Percentiles rank a stretch among this genome's conserved stretches.
Conservation (phyloP, 2,888 invertebrate genomes). For the Drosophila eohydei region DNA sequence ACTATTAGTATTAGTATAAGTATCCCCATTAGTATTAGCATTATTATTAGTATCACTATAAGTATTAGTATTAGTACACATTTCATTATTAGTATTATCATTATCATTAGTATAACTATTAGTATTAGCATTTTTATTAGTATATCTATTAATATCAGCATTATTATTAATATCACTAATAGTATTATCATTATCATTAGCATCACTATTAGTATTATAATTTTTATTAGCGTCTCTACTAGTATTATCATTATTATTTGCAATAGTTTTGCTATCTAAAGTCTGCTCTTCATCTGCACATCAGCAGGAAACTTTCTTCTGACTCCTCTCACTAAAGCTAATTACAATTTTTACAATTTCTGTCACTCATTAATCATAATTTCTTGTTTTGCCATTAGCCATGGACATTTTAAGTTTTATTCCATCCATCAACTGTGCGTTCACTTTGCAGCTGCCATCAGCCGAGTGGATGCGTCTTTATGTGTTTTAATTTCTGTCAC, state of each 20-base stretch:
- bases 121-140: neutral
- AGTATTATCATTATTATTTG: too few species aligned
- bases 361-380: neutral
- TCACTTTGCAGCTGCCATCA: neutral
- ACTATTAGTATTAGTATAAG: neutral
- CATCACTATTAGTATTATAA: neutral
- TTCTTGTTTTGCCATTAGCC: neutral
- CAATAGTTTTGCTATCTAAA: neutral
- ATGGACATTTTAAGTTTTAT: constrained; percentile 1
- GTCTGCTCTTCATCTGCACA: neutral
- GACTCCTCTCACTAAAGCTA: neutral
- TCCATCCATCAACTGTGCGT: neutral
- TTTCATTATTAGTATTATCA: neutral
- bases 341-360: neutral
- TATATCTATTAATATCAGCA: neutral
- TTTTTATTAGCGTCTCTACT: neutral
- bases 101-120: neutral
- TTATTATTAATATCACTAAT: neutral
- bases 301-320: neutral
- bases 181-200: neutral
- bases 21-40: neutral
- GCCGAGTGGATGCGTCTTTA: neutral
- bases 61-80: neutral
- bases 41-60: neutral
- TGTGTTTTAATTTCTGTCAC: constrained; percentile 7